phyloP scores from a whole-genome alignment of 2,113 vertebrate species.

The Triplophysa siluroides region DNA sequence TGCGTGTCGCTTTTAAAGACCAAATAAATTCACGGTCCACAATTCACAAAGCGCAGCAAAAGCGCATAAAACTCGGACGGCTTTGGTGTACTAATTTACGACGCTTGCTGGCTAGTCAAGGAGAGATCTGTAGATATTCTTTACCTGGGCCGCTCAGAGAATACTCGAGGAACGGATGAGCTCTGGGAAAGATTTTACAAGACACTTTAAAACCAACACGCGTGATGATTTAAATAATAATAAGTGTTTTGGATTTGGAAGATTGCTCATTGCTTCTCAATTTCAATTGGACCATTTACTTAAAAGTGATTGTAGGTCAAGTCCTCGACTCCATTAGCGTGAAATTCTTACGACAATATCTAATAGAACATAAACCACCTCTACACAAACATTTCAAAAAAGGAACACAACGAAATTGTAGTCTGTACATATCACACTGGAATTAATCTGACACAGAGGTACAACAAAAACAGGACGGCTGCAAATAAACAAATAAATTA shows the following conservation, averaged over 20 bases:
- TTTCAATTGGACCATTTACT: not conserved
- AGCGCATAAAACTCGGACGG: constrained; percentile 27
- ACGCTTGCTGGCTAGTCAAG: constrained; percentile 39
- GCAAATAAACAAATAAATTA: no score
- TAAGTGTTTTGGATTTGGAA: not conserved
- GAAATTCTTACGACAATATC: not conserved
- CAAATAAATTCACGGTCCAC: constrained; percentile 52
- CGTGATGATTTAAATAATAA: not conserved
- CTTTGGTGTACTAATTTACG: constrained; percentile 43
- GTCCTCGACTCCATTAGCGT: not conserved
- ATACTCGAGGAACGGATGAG: not conserved
- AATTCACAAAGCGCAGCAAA: constrained; percentile 36
- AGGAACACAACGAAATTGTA: not conserved
- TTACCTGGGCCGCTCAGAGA: constrained; percentile 31
- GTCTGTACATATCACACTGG: not conserved
- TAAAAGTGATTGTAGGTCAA: not conserved
- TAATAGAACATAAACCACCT: not conserved
- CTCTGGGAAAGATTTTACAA: not conserved
- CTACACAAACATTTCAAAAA: not conserved
- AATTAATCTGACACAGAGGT: not conserved
- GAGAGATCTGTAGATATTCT: constrained; percentile 44
- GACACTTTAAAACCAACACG: not conserved
- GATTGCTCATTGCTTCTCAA: not conserved
- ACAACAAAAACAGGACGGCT: no score
- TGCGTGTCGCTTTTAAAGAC: constrained; percentile 45